phyloP scores from a whole-genome alignment of 2,888 invertebrate species.

The Diarsia rubi region DNA sequence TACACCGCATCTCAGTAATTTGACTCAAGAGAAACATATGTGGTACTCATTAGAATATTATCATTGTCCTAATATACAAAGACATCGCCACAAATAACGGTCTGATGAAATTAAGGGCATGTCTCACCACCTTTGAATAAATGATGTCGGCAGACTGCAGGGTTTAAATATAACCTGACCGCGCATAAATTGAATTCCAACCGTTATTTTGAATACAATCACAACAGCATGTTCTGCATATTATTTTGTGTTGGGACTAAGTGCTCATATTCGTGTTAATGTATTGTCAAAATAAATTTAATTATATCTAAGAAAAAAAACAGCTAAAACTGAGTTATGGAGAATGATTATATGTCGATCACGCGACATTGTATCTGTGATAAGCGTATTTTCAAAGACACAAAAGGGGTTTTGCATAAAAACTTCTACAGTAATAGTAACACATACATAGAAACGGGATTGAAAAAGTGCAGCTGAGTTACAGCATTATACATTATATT shows the following conservation, averaged over 20 bases:
- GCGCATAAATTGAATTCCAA: constrained; percentile 36
- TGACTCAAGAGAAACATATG: constrained; percentile 45
- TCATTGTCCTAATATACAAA: constrained; percentile 53
- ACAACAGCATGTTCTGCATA: constrained; percentile 22
- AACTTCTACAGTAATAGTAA: not conserved
- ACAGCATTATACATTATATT: not conserved
- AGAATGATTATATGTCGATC: too few species aligned
- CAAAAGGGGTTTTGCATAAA: not conserved
- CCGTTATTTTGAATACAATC: constrained; percentile 33
- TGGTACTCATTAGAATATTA: constrained; percentile 55
- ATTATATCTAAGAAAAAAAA: constrained; percentile 2
- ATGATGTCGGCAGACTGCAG: constrained; percentile 33
- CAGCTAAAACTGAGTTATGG: not conserved
- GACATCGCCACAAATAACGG: constrained; percentile 39
- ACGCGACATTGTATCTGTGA: not conserved
- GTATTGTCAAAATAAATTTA: not conserved
- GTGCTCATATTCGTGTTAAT: constrained; percentile 16
- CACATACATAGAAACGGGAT: not conserved
- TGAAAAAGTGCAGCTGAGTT: not conserved
- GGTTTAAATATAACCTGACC: constrained; percentile 43
- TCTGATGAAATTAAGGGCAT: constrained; percentile 25
- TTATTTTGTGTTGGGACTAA: constrained; percentile 24
- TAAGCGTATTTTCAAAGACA: not conserved
- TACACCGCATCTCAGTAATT: constrained; percentile 34
- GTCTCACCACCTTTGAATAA: constrained; percentile 35